Evolutionary conservation across 2,888 invertebrate genomes (phyloP), one percentile per base, ranked within the genome.

Genomic region (Cheilosia pagana): DNA sequence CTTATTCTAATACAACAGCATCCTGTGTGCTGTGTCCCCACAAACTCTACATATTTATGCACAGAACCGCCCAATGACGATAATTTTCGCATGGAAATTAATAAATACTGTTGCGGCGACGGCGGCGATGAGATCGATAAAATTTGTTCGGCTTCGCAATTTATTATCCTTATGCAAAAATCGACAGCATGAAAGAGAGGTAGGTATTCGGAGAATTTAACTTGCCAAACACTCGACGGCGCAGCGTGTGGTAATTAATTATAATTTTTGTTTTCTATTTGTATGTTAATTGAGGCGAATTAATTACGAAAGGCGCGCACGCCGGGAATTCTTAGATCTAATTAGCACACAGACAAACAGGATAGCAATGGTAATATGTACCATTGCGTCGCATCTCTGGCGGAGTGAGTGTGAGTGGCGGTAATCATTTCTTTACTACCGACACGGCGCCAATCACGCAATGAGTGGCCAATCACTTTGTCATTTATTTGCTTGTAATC

Each of bases 111-210:
- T 75, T 83, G 62, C 57, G 55, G 57, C 45, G n/a, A n/a, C n/a
- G n/a, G 25, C 8, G 28, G 21, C 31, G 59, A 59, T 53, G 72
- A 59, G 74, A 79, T 70, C 74, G 75, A 83, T 83, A 68, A 83
- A 83, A 75, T 74, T 70, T 53, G 41, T 41, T 25, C 39, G 39
- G 12, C 1, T 50, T 4, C 35, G 48, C 45, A 53, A 79, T 83
- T 83, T 75, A 83, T 83, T 65, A 79, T 50, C 65, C 75, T 79
- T 79, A 79, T 83, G 74, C 74, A 83, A 83, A 45, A 16, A 79
- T 79, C 57, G n/a, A 57, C 60, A 7, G 7, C 14, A 48, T 52
- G 63, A 52, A 65, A 31, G 71, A 62, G 28, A 10, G 21, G 67
- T 70, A 10, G 21, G 67, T 70, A 57, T 63, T 25, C n/a, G 39